phyloP scores from a whole-genome alignment of 2,113 vertebrate genomes.

The Neodontobutis hainanensis region DNA sequence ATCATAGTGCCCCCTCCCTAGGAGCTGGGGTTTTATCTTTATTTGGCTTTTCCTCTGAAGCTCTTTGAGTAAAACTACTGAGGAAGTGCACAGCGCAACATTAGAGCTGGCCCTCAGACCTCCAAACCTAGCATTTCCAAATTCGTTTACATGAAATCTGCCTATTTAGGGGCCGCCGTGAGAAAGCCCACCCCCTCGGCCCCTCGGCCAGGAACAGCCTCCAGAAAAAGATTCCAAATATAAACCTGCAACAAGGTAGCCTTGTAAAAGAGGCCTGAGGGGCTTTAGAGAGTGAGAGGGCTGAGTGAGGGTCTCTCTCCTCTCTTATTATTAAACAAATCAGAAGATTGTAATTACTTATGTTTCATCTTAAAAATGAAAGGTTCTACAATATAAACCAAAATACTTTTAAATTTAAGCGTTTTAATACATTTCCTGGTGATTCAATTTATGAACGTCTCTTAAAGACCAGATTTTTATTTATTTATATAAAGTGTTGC shows the following conservation, averaged over 20 bases:
- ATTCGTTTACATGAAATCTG: slow-evolving; percentile 63
- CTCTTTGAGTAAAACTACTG: slow-evolving; percentile 78
- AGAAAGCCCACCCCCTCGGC: slow-evolving; percentile 9
- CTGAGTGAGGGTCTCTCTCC: not conserved
- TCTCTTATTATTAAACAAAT: too few species aligned
- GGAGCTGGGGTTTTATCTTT: slow-evolving; percentile 69
- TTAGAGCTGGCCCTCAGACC: slow-evolving; percentile 59
- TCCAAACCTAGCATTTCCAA: slow-evolving; percentile 65
- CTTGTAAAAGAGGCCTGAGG: slow-evolving; percentile 70
- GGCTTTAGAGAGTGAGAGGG: slow-evolving; percentile 40
- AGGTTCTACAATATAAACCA: too few species aligned
- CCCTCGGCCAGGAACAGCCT: not conserved
- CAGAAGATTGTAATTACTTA: too few species aligned
- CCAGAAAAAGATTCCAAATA: slow-evolving; percentile 76
- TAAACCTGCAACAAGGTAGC: slow-evolving; percentile 80
- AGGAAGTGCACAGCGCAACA: slow-evolving; percentile 69
- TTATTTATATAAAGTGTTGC: not conserved
- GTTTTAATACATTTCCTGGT: too few species aligned
- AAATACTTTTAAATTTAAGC: too few species aligned
- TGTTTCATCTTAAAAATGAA: too few species aligned
- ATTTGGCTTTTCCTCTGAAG: slow-evolving; percentile 67
- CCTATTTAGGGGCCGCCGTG: slow-evolving; percentile 63
- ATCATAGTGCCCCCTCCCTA: slow-evolving; percentile 13
- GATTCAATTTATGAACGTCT: too few species aligned
- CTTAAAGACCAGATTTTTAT: too few species aligned